Conservation (phyloP, 2,797 vertebrate species). For the Choloepus didactylus region DNA sequence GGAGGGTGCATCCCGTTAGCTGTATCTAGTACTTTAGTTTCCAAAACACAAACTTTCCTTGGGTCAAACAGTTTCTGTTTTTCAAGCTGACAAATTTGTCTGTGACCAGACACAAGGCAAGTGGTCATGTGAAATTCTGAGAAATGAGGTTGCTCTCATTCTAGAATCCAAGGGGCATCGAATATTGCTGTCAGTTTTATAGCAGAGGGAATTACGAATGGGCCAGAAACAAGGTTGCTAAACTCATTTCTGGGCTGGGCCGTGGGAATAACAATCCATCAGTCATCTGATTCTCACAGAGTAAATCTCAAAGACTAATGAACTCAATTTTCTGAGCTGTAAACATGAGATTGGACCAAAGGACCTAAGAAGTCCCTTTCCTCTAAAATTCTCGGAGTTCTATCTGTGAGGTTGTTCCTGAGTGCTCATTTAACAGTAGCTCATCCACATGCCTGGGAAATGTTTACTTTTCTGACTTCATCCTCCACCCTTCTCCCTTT, state of each 20-base stretch:
- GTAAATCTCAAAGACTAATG: not conserved
- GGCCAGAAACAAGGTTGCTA: not conserved
- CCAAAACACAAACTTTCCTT: conserved; percentile 88
- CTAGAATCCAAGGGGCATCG: not conserved
- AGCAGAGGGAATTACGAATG: not conserved
- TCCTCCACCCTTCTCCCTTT: not conserved
- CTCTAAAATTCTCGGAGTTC: conserved; percentile 17
- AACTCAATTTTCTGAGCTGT: conserved; percentile 48
- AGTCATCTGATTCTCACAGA: not conserved
- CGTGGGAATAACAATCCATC: not conserved
- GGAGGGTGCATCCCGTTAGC: conserved; percentile 83
- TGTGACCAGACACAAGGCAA: conserved; percentile 70
- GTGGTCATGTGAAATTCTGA: conserved; percentile 49
- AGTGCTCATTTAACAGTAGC: not conserved
- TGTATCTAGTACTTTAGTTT: conserved; percentile 86
- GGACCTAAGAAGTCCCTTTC: not conserved
- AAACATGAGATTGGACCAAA: not conserved
- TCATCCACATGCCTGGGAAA: not conserved
- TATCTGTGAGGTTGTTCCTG: not conserved
- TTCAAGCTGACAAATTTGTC: conserved; percentile 65
- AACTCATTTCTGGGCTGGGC: not conserved
- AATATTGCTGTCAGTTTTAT: not conserved
- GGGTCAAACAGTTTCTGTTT: conserved; percentile 84
- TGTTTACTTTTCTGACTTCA: not conserved
- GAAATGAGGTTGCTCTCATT: conserved; percentile 57